phyloP scores from a whole-genome alignment of 1,140 invertebrate genomes.

The Metaphire vulgaris region DNA sequence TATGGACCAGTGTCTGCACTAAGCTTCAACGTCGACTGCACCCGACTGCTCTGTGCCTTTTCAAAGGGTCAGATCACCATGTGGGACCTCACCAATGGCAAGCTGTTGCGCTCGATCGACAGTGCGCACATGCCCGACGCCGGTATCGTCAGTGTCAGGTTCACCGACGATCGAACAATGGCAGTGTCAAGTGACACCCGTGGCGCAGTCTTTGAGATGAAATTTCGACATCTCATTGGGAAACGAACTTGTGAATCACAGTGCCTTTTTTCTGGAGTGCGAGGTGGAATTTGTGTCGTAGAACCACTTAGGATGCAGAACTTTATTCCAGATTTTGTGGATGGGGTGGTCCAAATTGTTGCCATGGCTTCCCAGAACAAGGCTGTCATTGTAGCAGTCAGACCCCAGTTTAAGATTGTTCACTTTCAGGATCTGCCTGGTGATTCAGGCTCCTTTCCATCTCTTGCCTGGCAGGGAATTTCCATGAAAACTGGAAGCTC shows the following conservation, averaged over 20 bases:
- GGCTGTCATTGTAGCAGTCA: slow-evolving; percentile 77
- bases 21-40: slow-evolving; percentile 78
- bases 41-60: slow-evolving; percentile 74
- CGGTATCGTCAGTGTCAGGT: slow-evolving; percentile 77
- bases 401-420: slow-evolving; percentile 65
- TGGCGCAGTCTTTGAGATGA: slow-evolving; percentile 92
- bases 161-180: slow-evolving; percentile 66
- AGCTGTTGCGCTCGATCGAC: slow-evolving; percentile 68
- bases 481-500: slow-evolving; percentile 67
- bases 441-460: slow-evolving; percentile 60
- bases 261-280: slow-evolving; percentile 86
- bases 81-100: slow-evolving; percentile 55
- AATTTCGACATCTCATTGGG: slow-evolving; percentile 80
- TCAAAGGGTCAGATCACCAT: slow-evolving; percentile 69
- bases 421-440: slow-evolving; percentile 60
- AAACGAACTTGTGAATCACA: slow-evolving; percentile 78
- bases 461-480: slow-evolving; percentile 86
- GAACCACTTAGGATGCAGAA: slow-evolving; percentile 69
- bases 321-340: slow-evolving; percentile 62
- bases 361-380: slow-evolving; percentile 89
- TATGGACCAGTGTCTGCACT: slow-evolving; percentile 68
- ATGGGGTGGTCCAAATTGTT: slow-evolving; percentile 67
- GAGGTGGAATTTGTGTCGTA: slow-evolving; percentile 85
- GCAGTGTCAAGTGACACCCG: slow-evolving; percentile 89
- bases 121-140: slow-evolving; percentile 79